phyloP scores from a whole-genome alignment of 2,888 invertebrate genomes.

The Uropetala carovei region DNA sequence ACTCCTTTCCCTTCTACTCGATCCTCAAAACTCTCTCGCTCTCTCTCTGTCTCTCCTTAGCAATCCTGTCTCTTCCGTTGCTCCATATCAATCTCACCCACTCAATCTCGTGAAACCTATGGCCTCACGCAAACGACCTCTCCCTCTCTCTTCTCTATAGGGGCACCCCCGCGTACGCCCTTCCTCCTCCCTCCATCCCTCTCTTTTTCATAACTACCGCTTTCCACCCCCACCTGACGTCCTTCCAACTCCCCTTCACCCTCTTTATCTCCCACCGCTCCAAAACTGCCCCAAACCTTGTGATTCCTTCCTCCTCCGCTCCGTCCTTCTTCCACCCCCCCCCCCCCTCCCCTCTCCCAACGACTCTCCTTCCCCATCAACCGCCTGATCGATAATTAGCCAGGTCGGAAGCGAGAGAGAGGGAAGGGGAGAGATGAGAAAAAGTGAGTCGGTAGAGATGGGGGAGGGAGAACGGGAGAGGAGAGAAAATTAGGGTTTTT shows the following conservation, averaged over 20 bases:
- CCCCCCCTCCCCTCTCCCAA: slow-evolving; percentile 66
- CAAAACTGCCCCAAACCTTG: neutral
- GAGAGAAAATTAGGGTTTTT: neutral
- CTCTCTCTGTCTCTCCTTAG: neutral
- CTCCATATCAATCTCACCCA: neutral
- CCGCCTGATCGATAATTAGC: slow-evolving; percentile 66
- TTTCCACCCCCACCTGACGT: neutral
- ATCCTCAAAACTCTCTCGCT: too few relatives aligned
- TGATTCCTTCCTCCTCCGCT: neutral
- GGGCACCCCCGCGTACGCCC: neutral
- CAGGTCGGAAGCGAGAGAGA: slow-evolving; percentile 37
- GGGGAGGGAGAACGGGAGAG: neutral
- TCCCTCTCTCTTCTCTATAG: neutral
- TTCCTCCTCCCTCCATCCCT: too few relatives aligned
- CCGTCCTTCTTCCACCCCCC: neutral
- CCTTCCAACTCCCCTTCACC: too few relatives aligned
- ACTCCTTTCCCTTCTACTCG: too few relatives aligned
- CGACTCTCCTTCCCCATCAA: slow-evolving; percentile 69
- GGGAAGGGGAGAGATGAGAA: neutral
- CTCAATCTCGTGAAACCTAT: neutral
- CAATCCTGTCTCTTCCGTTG: neutral
- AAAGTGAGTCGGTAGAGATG: neutral
- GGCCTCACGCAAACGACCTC: neutral
- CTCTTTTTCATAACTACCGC: neutral
- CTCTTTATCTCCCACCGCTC: too few relatives aligned